Evolutionary conservation across 1,140 invertebrate species (phyloP).

Genomic region (Neodiprion lecontei): DNA sequence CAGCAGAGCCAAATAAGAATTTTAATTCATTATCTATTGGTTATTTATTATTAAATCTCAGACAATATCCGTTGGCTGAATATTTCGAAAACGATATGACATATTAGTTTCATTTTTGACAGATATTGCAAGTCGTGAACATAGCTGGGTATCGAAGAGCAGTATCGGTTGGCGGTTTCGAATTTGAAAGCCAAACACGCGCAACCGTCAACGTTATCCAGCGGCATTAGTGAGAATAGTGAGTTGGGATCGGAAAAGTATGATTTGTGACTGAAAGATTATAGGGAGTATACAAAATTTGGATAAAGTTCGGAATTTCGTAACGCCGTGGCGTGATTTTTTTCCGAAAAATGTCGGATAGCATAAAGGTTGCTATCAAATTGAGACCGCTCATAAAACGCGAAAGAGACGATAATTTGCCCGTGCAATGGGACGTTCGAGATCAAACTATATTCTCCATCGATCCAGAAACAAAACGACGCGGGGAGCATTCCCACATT

Average conservation of each 20-base stretch:
- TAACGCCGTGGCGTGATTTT: not conserved
- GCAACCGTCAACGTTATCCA: not conserved
- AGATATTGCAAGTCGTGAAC: too few relatives aligned
- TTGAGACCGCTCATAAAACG: constrained; percentile 72
- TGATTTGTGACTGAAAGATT: not conserved
- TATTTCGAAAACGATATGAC: not conserved
- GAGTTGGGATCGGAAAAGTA: not conserved
- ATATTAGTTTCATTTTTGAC: not conserved
- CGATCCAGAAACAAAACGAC: constrained; percentile 54
- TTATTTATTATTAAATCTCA: too few relatives aligned
- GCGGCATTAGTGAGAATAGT: not conserved
- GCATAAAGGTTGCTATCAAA: constrained; percentile 75
- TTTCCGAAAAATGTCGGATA: constrained; percentile 60
- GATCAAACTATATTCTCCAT: constrained; percentile 67
- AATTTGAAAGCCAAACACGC: not conserved
- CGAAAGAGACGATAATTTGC: constrained; percentile 67
- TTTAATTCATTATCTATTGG: too few relatives aligned
- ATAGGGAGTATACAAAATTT: too few relatives aligned
- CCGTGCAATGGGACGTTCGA: constrained; percentile 68
- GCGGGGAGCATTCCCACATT: constrained; percentile 53
- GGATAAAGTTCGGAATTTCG: not conserved
- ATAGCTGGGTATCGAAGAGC: too few relatives aligned
- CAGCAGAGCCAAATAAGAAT: too few relatives aligned
- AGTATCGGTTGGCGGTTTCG: not conserved
- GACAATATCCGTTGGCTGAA: too few relatives aligned